Base-by-base conservation (phyloP, 92 coral and sea anemone species). In the Zoanthus solanderi region DNA sequence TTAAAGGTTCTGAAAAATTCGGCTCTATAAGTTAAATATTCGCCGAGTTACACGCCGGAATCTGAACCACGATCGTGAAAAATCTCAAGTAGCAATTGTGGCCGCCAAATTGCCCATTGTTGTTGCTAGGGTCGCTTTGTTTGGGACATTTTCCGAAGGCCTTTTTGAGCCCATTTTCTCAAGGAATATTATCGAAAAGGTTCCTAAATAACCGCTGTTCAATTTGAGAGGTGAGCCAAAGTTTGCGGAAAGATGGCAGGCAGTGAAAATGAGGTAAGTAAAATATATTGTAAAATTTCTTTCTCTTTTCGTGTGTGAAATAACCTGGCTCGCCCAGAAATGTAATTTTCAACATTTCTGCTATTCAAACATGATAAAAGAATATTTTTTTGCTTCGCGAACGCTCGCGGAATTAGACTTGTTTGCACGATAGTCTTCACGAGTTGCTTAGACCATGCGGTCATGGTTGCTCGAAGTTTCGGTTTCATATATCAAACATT, bases 131-230 rank as follows among this genome's bases (percentile, higher is more conserved):
- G 79, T 48, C 45, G 37, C 56, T 76, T 48, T 76, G 79, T 14
- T 76, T 30, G 65, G 79, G 65, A 28, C 63, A 28, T 48, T 76
- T 76, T 76, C 63, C 63, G n/a, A 0, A n/a, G 63, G 2, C 34
- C 63, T 50, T 50, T 76, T 76, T 76, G n/a, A 7, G 79, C 79
- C 79, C 79, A n/a, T 76, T 76, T 76, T 76, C 63, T 50, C 30
- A 76, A 76, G 23, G 79, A 48, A 76, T 37, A 76, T 23, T 29
- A 48, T 42, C 79, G 23, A 29, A 69, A 50, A 76, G 79, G 79
- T 76, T 48, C 79, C 79, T 14, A 50, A 50, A 50, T 50, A 76
- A 10, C 66, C 79, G 79, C 79, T 76, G 79, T 63, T 44, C 79
- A 76, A 17, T 9, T 76, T 50, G 65, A 48, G 79, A 76, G 42